A percentile compares a stretch with the other conserved stretches of the same genome.
Conservation (phyloP, 2,113 vertebrate species). For the Drymodes brunneopygia region DNA sequence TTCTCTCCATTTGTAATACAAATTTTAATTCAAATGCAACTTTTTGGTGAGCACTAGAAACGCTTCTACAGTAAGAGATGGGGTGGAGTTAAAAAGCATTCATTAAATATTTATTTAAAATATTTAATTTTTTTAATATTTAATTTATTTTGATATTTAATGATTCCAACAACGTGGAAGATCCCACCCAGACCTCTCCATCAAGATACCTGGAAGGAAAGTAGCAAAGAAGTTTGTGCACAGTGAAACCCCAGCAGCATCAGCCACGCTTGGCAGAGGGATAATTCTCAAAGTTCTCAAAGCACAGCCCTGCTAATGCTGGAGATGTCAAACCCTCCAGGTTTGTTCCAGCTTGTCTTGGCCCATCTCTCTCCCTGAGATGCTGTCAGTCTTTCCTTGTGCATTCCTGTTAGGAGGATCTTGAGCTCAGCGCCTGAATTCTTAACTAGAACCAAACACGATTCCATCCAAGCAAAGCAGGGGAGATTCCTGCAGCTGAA, state of each 20-base stretch:
- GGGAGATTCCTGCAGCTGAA: slow-evolving; percentile 35
- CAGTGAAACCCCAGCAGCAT: not conserved
- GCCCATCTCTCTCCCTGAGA: not conserved
- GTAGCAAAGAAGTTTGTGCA: not conserved
- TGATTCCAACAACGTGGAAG: too few species aligned
- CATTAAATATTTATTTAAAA: not conserved
- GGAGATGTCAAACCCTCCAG: not conserved
- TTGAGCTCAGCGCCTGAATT: slow-evolving; percentile 8
- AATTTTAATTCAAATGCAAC: not conserved
- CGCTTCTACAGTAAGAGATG: not conserved
- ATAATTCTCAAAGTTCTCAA: not conserved
- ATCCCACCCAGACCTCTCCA: not conserved
- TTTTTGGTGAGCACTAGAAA: not conserved
- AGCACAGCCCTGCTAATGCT: not conserved
- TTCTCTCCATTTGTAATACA: not conserved
- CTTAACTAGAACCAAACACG: slow-evolving; percentile 24
- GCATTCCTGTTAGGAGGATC: not conserved
- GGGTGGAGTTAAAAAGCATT: not conserved
- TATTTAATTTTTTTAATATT: too few species aligned
- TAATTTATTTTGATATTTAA: too few species aligned
- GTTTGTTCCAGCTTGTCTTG: not conserved
- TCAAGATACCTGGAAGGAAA: not conserved
- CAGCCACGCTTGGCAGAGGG: not conserved
- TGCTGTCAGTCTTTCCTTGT: not conserved
- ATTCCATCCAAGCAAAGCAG: slow-evolving; percentile 50